Percentiles rank a stretch among this genome's conserved stretches.
Conservation (phyloP, 2,113 vertebrate species). For the Brachyistius frenatus region DNA sequence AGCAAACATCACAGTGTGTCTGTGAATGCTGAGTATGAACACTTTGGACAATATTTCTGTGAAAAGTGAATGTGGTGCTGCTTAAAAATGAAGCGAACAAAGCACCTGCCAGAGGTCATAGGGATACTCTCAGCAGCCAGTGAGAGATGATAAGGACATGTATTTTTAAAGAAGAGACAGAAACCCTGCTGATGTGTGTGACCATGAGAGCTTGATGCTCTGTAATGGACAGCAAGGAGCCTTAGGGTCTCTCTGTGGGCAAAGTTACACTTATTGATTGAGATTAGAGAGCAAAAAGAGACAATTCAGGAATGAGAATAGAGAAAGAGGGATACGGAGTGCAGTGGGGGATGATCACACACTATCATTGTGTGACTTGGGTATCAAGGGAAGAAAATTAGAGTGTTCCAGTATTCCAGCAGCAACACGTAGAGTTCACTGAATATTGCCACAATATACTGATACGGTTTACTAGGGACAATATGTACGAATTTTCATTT, state of each 20-base stretch:
- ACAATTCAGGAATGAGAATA: constrained; percentile 19
- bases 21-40: neutral
- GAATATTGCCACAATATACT: neutral
- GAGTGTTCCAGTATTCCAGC: constrained; percentile 34
- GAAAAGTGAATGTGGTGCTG: neutral
- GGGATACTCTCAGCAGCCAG: constrained; percentile 1
- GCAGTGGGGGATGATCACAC: constrained; percentile 35
- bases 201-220: constrained; percentile 4
- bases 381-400: constrained; percentile 29
- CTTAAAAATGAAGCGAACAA: constrained; percentile 30
- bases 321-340: constrained; percentile 10
- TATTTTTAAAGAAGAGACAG: constrained; percentile 32
- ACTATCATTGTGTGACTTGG: constrained; percentile 45
- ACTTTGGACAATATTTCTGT: neutral
- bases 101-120: constrained; percentile 27
- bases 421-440: constrained; percentile 17
- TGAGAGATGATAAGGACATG: constrained; percentile 9
- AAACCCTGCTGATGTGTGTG: neutral
- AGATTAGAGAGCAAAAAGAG: constrained; percentile 32
- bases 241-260: constrained; percentile 30
- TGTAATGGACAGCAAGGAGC: constrained; percentile 23
- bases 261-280: constrained; percentile 54
- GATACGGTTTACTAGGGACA: neutral
- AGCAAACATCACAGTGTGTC: neutral
- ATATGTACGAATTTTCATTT: too few species aligned